These are phyloP conservation scores for Grammomys surdaster DNA, from an alignment of 2,113 vertebrate species.

Conservation along the genomic window DNA sequence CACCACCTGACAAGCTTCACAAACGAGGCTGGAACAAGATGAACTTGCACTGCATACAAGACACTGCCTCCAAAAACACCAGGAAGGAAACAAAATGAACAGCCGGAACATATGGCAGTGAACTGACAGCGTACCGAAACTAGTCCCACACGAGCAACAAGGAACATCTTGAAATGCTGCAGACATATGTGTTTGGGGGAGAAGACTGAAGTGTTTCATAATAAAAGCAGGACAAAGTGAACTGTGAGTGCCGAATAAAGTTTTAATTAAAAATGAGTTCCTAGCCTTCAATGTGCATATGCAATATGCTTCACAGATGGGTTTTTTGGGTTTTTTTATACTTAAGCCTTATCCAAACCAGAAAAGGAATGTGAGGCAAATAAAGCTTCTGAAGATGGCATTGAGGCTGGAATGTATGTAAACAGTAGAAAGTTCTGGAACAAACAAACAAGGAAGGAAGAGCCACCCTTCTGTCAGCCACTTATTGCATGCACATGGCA, in stretches of 20 bases:
- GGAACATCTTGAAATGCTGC: conserved; percentile 89
- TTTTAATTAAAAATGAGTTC: conserved; percentile 90
- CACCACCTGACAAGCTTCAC: conserved; percentile 85
- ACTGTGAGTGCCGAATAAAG: conserved; percentile 88
- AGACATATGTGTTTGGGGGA: conserved; percentile 90
- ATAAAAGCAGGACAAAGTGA: conserved; percentile 91
- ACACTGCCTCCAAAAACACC: conserved; percentile 85
- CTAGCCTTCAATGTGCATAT: conserved; percentile 85
- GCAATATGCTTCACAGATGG: conserved; percentile 91
- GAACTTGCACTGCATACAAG: conserved; percentile 83
- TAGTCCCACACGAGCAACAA: conserved; percentile 83
- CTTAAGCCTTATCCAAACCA: conserved; percentile 86
- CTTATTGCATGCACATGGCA: neutral
- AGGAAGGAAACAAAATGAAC: conserved; percentile 85
- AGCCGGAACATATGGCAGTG: conserved; percentile 87
- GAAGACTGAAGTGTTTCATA: conserved; percentile 90
- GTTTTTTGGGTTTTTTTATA: conserved; percentile 64
- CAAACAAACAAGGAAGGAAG: conserved; percentile 84
- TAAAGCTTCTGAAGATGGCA: conserved; percentile 87
- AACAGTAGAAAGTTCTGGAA: conserved; percentile 82
- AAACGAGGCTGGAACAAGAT: conserved; percentile 81
- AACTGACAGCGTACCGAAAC: conserved; percentile 86
- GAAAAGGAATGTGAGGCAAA: conserved; percentile 87
- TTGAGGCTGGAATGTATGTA: conserved; percentile 87
- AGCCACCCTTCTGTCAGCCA: conserved; percentile 77